These are phyloP conservation scores for Panzeria rudis DNA, from an alignment of 2,888 invertebrate species.

Conservation along the genomic window DNA sequence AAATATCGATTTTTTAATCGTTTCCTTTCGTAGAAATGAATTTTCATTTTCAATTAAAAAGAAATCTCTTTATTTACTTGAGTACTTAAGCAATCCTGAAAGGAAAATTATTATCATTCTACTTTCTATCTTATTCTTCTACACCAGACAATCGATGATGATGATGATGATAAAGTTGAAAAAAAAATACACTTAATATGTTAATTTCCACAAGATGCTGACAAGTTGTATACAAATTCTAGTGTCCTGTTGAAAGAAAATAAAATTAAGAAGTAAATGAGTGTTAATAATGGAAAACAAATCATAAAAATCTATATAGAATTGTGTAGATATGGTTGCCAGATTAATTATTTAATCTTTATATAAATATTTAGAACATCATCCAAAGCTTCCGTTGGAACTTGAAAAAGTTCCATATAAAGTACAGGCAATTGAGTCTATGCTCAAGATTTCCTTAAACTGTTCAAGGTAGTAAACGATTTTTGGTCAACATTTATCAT, in stretches of 20 bases:
- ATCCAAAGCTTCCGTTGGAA: background rate
- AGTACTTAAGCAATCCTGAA: constrained; percentile 59
- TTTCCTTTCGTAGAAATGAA: constrained; percentile 46
- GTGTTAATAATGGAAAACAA: background rate
- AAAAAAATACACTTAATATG: constrained; percentile 29
- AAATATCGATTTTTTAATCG: constrained; percentile 55
- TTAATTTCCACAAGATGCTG: constrained; percentile 39
- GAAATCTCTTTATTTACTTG: constrained; percentile 52
- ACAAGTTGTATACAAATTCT: constrained; percentile 27
- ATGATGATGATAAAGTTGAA: background rate
- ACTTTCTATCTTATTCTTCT: constrained; percentile 30
- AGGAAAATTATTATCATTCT: constrained; percentile 52
- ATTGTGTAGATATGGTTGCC: background rate
- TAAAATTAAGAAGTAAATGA: constrained; percentile 5
- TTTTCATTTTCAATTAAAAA: constrained; percentile 56
- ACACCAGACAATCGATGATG: constrained; percentile 4
- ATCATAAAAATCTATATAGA: background rate
- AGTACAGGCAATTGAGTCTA: too few species aligned
- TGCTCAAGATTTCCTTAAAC: too few species aligned
- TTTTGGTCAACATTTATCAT: too few species aligned
- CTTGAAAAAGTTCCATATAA: too few species aligned
- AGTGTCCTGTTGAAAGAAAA: background rate
- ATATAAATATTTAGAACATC: background rate
- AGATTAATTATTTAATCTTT: background rate
- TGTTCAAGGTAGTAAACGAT: too few species aligned